phyloP scores from a whole-genome alignment of 2,888 invertebrate genomes.

The Parthenolecanium corni region DNA sequence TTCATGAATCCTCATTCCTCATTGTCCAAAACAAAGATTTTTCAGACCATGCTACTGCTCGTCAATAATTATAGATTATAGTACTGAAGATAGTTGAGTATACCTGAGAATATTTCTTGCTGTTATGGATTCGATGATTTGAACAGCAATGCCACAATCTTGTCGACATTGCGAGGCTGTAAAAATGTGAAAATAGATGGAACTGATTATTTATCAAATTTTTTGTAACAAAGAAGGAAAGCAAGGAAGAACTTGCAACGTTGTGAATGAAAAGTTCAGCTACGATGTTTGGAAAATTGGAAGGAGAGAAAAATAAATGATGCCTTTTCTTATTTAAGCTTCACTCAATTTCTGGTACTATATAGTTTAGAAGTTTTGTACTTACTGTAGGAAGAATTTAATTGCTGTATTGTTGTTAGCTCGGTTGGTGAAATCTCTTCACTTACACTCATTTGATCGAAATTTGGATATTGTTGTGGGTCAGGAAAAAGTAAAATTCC shows the following conservation, averaged over 20 bases:
- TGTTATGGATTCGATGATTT: slow-evolving; percentile 5
- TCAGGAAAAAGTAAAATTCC: slow-evolving; percentile 23
- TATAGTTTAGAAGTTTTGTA: not conserved
- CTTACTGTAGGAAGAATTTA: not conserved
- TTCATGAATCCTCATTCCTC: too few relatives aligned
- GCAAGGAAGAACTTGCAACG: too few relatives aligned
- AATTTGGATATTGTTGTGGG: slow-evolving; percentile 15
- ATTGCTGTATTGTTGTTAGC: slow-evolving; percentile 17
- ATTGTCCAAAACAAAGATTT: too few relatives aligned
- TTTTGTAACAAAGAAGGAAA: too few relatives aligned
- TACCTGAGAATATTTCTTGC: slow-evolving; percentile 9
- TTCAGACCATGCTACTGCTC: not conserved
- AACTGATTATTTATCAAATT: too few relatives aligned
- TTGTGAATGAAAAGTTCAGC: too few relatives aligned
- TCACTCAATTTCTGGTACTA: not conserved
- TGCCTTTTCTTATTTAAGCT: too few relatives aligned
- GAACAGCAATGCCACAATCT: not conserved
- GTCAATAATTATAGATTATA: not conserved
- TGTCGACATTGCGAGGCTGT: not conserved
- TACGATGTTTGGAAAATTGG: too few relatives aligned
- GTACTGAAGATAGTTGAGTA: not conserved
- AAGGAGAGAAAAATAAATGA: too few relatives aligned
- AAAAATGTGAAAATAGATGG: too few relatives aligned
- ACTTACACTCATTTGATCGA: not conserved
- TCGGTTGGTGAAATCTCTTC: slow-evolving; percentile 21